Evolutionary conservation across 2,888 invertebrate species (phyloP), one percentile per base, ranked within the genome.

Genomic region (Aphodius granarius): DNA sequence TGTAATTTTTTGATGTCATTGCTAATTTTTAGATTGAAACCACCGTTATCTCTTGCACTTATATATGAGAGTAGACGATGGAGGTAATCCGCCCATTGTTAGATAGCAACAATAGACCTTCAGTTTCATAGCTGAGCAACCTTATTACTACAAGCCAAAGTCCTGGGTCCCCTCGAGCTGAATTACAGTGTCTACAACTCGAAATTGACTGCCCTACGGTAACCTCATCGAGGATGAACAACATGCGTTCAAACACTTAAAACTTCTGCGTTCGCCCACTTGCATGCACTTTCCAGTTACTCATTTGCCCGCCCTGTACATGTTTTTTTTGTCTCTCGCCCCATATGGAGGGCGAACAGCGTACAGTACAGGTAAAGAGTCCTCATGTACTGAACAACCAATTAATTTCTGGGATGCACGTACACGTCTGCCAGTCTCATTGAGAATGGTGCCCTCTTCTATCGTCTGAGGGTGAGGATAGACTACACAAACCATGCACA

Each of bases 371-470:
- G 43, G 43, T 43, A 43, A 43, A 72, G 72, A 63, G 62, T 21
- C 43, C 72, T 72, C 72, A 63, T 72, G 72, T 19, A 18, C 18
- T 63, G 63, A 72, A 72, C 72, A 72, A 62, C 72, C 72, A 72
- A 72, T 72, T 72, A 72, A 72, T 72, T 72, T 72, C 62, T 63
- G 72, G 62, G 63, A 63, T 43, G 64, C 72, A 63, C 62, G 64
- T 72, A 63, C 63, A 72, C 64, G 72, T 72, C 43, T 43, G 4
- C 9, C 43, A 43, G 43, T 13, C 3, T 13, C 43, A 43, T 43
- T 43, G 9, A 43, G 9, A 13, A 43, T 13, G 43, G 43, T 13
- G 43, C 43, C 43, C 43, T 43, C 43, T 43, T 13, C 43, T 6
- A 1, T 0, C 9, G 43, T 43, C 43, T 43, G 43, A 43, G 6